Evolutionary conservation across 2,888 invertebrate species (phyloP), one percentile per base, ranked within the genome.

Genomic region (Drosophila kambysellisi): DNA sequence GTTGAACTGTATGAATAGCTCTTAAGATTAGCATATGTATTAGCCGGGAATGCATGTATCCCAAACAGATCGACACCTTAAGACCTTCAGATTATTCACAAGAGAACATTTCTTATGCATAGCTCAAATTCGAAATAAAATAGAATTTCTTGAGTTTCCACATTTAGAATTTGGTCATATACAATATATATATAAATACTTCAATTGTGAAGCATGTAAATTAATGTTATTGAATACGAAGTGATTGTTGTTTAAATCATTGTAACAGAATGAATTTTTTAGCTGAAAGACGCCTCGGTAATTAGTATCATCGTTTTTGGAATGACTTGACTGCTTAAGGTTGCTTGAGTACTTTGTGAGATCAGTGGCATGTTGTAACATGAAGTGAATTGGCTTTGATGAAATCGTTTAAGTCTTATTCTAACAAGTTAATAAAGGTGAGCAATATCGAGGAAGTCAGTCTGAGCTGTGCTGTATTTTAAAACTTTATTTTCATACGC

Each of bases 1-100:
- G 84, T 74, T 32, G 60, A 70, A 65, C 76, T 62, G 75, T 61
- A 41, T 69, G 51, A 66, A 77, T 56, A 48, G 75, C 41, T 60
- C 73, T 57, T 4, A 5, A 59, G 75, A 76, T 74, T 74, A 79
- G 64, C 70, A 76, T 79, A 61, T 29, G 56, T 54, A 53, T 58
- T 39, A 62, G 37, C 46, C 30, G 37, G 15, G 33, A 15, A 37
- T 59, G 32, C 50, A 68, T 33, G 35, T 29, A 54, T 56, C 51
- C 39, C 20, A 46, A 52, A 53, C 33, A 52, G 33, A 69, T 58
- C 58, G 25, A 61, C 43, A 41, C 48, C 46, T 59, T 41, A 53
- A 64, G 29, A 46, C 33, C 33, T 33, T 29, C 17, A 37, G 48
- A 12, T 57, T 29, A 57, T 33, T 4, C 7, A 15, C 20, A 4